A percentile compares a stretch with the other conserved stretches of the same genome.
phyloP scores from a whole-genome alignment of 1,140 invertebrate genomes.

The Centruroides vittatus region DNA sequence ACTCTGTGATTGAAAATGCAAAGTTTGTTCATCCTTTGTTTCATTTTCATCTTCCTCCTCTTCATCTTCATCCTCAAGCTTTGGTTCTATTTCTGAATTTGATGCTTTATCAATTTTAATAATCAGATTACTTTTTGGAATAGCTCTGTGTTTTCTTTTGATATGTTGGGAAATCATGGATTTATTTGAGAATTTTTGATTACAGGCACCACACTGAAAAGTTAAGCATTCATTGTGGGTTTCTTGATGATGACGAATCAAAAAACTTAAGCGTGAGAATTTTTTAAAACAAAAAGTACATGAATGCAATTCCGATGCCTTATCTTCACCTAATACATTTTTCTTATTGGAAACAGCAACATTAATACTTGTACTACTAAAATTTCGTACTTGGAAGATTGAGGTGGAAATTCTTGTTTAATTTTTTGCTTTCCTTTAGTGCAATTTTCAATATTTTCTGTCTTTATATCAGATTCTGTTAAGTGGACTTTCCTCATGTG shows the following conservation, averaged over 20 bases:
- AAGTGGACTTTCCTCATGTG: too few species aligned
- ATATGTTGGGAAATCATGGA: slow-evolving; percentile 3
- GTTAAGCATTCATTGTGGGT: slow-evolving; percentile 5
- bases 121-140: not conserved
- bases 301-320: too few species aligned
- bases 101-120: not conserved
- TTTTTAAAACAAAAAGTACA: slow-evolving; percentile 9
- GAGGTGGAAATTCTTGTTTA: too few species aligned
- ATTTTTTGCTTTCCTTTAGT: too few species aligned
- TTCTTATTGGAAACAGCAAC: too few species aligned
- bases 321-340: too few species aligned
- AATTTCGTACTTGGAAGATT: too few species aligned
- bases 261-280: not conserved
- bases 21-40: not conserved
- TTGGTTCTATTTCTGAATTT: not conserved
- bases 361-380: too few species aligned
- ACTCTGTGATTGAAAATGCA: not conserved
- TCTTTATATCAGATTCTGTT: too few species aligned
- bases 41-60: not conserved
- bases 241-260: slow-evolving; percentile 5
- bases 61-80: not conserved
- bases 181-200: not conserved
- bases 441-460: too few species aligned
- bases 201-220: slow-evolving; percentile 10
- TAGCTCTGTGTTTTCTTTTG: slow-evolving; percentile 5